A percentile compares a stretch with the other conserved stretches of the same genome.
Conservation (phyloP, 2,797 vertebrate species). For the Phrynocephalus forsythii region DNA sequence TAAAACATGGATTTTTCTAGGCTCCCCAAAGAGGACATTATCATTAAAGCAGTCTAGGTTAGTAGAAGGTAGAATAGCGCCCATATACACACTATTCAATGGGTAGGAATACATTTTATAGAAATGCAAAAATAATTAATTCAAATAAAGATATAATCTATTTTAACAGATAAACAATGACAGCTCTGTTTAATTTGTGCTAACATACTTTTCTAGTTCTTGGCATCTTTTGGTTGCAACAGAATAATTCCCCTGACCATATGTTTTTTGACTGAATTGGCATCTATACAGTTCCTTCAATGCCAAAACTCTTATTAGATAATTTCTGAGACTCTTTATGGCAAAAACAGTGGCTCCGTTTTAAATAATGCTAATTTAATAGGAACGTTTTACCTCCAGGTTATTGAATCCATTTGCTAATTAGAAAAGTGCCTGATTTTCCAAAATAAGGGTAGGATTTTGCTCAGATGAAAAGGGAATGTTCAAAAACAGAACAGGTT, state of each 20-base stretch:
- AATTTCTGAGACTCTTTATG: background rate
- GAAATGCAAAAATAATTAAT: background rate
- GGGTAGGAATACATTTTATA: background rate
- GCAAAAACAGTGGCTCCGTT: background rate
- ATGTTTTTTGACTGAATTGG: background rate
- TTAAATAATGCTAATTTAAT: background rate
- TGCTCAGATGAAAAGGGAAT: background rate
- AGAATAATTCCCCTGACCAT: background rate
- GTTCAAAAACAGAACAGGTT: no score
- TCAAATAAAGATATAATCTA: background rate
- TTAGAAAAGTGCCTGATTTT: background rate
- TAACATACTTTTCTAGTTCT: background rate
- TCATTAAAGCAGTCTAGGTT: background rate
- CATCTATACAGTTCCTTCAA: background rate
- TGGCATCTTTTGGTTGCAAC: background rate
- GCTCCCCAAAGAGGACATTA: no score
- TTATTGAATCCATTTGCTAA: background rate
- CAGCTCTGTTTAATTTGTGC: background rate
- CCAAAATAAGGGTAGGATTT: background rate
- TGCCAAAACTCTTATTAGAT: background rate
- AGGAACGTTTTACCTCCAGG: background rate
- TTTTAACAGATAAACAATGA: background rate
- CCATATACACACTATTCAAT: background rate
- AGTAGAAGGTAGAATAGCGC: background rate
- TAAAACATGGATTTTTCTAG: no score